phyloP scores from a whole-genome alignment of 2,113 vertebrate species.

The Speoplatyrhinus poulsoni region DNA sequence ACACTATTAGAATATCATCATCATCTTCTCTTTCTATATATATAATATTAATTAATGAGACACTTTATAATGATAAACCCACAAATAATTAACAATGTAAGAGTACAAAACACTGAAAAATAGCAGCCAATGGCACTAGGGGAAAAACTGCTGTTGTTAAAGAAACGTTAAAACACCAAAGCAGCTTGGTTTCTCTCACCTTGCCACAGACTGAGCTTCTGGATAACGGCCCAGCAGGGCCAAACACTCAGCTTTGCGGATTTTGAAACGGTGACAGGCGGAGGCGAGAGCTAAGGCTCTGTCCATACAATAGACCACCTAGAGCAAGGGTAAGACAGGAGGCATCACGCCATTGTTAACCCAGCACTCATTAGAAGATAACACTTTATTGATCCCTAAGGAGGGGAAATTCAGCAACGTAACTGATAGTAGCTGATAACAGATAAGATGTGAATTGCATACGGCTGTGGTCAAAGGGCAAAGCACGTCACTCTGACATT shows the following conservation, averaged over 20 bases:
- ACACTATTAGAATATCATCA: not conserved
- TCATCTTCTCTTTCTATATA: not conserved
- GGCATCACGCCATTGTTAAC: too few relatives aligned
- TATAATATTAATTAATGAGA: not conserved
- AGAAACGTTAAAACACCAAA: not conserved
- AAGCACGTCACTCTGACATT: not conserved
- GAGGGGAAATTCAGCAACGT: too few relatives aligned
- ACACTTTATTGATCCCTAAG: not conserved
- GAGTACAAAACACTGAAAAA: too few relatives aligned
- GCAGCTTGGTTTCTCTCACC: constrained; percentile 66
- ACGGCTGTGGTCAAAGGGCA: too few relatives aligned
- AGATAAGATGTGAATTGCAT: too few relatives aligned
- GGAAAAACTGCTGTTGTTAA: too few relatives aligned
- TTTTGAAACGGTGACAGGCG: constrained; percentile 93
- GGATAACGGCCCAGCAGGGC: constrained; percentile 91
- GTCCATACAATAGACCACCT: constrained; percentile 98
- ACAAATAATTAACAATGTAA: not conserved
- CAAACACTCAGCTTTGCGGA: constrained; percentile 95
- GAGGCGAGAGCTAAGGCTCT: constrained; percentile 88
- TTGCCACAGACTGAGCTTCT: constrained; percentile 95
- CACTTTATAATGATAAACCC: not conserved
- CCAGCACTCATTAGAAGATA: too few relatives aligned
- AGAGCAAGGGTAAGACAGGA: constrained; percentile 1
- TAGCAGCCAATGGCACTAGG: too few relatives aligned
- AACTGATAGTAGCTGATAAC: too few relatives aligned